Conservation (phyloP, 2,113 vertebrate species). For the Ancistrus triradiatus region DNA sequence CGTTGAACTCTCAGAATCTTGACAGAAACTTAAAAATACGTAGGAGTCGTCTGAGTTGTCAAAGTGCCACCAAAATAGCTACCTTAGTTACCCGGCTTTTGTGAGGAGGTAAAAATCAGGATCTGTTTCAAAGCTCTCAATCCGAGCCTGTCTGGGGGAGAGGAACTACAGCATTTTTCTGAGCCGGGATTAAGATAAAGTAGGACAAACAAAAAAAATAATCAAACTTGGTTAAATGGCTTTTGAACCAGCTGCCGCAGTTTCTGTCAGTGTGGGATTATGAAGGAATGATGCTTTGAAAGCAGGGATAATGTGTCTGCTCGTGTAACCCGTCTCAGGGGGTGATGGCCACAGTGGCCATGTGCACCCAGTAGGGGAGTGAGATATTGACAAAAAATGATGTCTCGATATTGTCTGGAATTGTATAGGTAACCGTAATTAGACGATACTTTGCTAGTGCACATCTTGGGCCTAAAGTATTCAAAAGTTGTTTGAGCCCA, state of each 20-base stretch:
- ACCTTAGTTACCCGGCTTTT: too few relatives aligned
- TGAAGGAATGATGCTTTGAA: conserved; percentile 53
- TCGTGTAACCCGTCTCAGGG: conserved; percentile 23
- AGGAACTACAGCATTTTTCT: conserved; percentile 48
- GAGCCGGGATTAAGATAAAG: conserved; percentile 67
- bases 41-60: too few relatives aligned
- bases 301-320: conserved; percentile 35
- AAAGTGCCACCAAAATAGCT: too few relatives aligned
- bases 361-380: too few relatives aligned
- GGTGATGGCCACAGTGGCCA: not conserved
- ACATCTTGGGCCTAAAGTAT: too few relatives aligned
- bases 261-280: conserved; percentile 65
- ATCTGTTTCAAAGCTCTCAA: conserved; percentile 49
- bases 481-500: too few relatives aligned
- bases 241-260: conserved; percentile 68
- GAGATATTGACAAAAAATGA: too few relatives aligned
- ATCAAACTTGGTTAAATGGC: conserved; percentile 65
- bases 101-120: conserved; percentile 35
- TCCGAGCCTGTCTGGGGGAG: conserved; percentile 40
- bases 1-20: too few relatives aligned
- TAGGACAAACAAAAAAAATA: conserved; percentile 70
- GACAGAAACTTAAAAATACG: too few relatives aligned
- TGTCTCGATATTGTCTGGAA: too few relatives aligned
- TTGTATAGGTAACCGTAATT: too few relatives aligned
- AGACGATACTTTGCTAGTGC: too few relatives aligned